A percentile compares a stretch with the other conserved stretches of the same genome.
These are phyloP conservation scores for Stenichneumon culpator DNA, from an alignment of 2,888 invertebrate genomes.

Conservation along the genomic window DNA sequence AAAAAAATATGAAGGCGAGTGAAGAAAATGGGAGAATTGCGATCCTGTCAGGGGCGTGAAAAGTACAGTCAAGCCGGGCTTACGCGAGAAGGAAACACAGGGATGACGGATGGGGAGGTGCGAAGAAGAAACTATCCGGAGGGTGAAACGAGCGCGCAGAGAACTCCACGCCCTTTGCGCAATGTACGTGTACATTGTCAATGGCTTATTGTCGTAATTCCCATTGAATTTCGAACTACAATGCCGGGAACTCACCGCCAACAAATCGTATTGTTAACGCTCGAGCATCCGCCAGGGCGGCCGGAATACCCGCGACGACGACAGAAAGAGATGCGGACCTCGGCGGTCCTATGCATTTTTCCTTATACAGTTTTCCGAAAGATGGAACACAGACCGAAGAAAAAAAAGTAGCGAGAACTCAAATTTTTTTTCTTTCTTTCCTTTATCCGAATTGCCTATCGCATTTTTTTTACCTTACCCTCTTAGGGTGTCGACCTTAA, in stretches of 20 bases:
- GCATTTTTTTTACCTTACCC: background rate
- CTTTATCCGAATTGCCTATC: constrained; percentile 9
- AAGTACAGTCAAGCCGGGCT: constrained; percentile 83
- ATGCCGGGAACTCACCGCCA: constrained; percentile 72
- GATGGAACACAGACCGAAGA: background rate
- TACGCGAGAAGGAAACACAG: constrained; percentile 60
- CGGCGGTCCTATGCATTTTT: background rate
- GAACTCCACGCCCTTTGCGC: constrained; percentile 75
- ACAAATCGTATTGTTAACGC: constrained; percentile 79
- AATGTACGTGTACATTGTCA: constrained; percentile 78
- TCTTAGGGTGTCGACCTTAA: constrained; percentile 46
- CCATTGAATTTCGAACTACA: constrained; percentile 80
- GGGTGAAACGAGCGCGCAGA: constrained; percentile 29
- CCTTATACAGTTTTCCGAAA: background rate
- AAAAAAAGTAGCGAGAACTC: background rate
- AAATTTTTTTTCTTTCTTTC: background rate
- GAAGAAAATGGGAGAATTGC: constrained; percentile 11
- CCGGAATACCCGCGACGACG: background rate
- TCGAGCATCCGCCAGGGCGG: constrained; percentile 69
- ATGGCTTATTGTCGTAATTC: constrained; percentile 82
- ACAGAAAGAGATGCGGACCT: constrained; percentile 2
- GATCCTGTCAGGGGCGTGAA: constrained; percentile 80
- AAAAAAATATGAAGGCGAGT: constrained; percentile 15
- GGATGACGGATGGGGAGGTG: constrained; percentile 39
- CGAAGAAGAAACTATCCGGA: constrained; percentile 24